Conservation (phyloP, 1,140 invertebrate species). For the Ridgeia piscesae region DNA sequence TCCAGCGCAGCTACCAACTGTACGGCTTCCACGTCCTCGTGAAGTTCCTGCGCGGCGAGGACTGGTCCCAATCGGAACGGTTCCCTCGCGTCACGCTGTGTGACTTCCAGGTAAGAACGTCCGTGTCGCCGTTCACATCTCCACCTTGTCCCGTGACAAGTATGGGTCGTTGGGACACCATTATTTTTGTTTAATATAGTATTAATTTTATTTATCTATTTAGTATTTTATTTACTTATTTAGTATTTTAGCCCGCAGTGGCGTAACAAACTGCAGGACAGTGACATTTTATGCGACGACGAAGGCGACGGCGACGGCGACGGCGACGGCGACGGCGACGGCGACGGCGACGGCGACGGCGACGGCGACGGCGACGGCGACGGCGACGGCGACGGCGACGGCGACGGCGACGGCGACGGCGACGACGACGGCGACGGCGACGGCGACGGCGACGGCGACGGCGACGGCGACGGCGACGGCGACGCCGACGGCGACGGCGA, state of each 20-base stretch:
- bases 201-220: neutral
- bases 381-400: no score
- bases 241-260: no score
- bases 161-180: no score
- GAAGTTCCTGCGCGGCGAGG: conserved; percentile 53
- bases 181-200: neutral
- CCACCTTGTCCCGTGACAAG: no score
- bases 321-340: no score
- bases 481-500: neutral
- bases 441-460: neutral
- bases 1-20: conserved; percentile 25
- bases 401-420: conserved; percentile 16
- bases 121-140: conserved; percentile 34
- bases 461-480: neutral
- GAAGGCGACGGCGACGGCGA: no score
- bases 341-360: no score
- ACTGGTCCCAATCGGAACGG: conserved; percentile 55
- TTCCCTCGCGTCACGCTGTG: conserved; percentile 62
- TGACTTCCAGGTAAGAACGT: conserved; percentile 60
- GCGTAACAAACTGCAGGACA: no score
- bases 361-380: no score
- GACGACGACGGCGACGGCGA: conserved; percentile 2
- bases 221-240: no score
- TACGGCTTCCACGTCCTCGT: conserved; percentile 37
- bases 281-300: no score